These are phyloP conservation scores for Microplitis manilae DNA, from an alignment of 2,888 invertebrate species.

Conservation along the genomic window DNA sequence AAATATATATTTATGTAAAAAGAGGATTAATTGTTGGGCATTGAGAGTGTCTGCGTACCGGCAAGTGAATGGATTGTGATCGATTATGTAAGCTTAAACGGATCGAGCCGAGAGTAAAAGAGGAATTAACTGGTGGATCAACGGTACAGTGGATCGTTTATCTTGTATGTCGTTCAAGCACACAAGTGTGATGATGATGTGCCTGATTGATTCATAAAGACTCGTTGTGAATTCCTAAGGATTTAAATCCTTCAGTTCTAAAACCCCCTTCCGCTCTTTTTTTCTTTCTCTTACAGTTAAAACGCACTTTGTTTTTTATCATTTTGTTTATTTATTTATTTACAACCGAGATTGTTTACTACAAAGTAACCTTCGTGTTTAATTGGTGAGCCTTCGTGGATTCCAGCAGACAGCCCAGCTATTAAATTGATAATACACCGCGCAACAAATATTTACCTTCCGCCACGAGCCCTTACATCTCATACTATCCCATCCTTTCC, in stretches of 20 bases:
- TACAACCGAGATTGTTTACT: background rate
- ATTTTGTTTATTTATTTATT: too few species aligned
- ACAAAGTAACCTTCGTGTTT: slow-evolving; percentile 8
- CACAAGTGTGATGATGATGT: slow-evolving; percentile 27
- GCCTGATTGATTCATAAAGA: slow-evolving; percentile 21
- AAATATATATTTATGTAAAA: too few species aligned
- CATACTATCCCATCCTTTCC: slow-evolving; percentile 3
- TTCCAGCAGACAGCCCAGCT: slow-evolving; percentile 1
- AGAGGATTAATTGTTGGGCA: background rate
- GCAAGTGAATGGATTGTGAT: background rate
- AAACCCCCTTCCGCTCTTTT: too few species aligned
- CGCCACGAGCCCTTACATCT: background rate
- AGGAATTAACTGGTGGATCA: slow-evolving; percentile 21
- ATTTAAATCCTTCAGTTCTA: too few species aligned
- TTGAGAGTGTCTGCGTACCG: background rate
- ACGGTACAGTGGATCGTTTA: slow-evolving; percentile 30
- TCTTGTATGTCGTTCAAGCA: slow-evolving; percentile 17
- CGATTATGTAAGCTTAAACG: background rate
- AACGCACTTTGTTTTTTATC: too few species aligned
- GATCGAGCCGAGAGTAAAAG: background rate
- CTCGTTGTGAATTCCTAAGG: too few species aligned
- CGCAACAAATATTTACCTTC: slow-evolving; percentile 19
- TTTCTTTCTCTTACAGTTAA: too few species aligned
- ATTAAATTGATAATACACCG: slow-evolving; percentile 29
- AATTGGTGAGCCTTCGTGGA: slow-evolving; percentile 10